A percentile compares a stretch with the other conserved stretches of the same genome.
phyloP scores from a whole-genome alignment of 2,888 invertebrate genomes.

The Pristionchus mayeri region DNA sequence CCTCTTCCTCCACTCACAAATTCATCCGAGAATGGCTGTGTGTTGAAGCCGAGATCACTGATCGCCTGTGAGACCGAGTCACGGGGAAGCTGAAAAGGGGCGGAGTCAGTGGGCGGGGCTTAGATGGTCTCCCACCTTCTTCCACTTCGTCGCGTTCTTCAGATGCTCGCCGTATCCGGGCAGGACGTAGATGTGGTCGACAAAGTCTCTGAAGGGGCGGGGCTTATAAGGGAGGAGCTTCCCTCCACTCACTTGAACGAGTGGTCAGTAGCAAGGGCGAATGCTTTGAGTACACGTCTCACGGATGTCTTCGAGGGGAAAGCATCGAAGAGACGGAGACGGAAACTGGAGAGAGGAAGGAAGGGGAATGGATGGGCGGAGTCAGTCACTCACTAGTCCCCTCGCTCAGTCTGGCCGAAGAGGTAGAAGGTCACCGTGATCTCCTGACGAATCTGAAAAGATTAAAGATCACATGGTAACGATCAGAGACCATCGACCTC shows the following conservation, averaged over 20 bases:
- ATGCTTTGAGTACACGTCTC: background rate
- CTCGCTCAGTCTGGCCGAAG: constrained; percentile 1
- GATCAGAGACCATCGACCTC: constrained; percentile 6
- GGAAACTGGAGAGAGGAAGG: constrained; percentile 35
- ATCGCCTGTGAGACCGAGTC: background rate
- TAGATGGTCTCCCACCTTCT: constrained; percentile 37
- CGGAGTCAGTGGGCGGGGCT: constrained; percentile 17
- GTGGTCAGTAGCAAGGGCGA: background rate
- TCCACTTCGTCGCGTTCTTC: constrained; percentile 28
- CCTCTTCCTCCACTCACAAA: background rate
- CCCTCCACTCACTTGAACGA: background rate
- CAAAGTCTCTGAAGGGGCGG: constrained; percentile 2
- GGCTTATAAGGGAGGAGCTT: background rate
- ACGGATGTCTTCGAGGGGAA: background rate
- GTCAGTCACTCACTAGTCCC: constrained; percentile 29
- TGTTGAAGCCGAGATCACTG: background rate
- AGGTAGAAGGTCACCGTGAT: constrained; percentile 36
- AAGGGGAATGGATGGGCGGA: background rate
- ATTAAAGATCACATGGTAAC: background rate
- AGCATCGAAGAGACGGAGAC: constrained; percentile 29
- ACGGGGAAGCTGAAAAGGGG: constrained; percentile 1
- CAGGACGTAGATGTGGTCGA: constrained; percentile 14
- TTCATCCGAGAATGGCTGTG: constrained; percentile 4
- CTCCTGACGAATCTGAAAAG: constrained; percentile 25
- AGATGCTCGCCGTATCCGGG: background rate